phyloP scores from a whole-genome alignment of 2,113 vertebrate genomes.

The Fregetta grallaria region DNA sequence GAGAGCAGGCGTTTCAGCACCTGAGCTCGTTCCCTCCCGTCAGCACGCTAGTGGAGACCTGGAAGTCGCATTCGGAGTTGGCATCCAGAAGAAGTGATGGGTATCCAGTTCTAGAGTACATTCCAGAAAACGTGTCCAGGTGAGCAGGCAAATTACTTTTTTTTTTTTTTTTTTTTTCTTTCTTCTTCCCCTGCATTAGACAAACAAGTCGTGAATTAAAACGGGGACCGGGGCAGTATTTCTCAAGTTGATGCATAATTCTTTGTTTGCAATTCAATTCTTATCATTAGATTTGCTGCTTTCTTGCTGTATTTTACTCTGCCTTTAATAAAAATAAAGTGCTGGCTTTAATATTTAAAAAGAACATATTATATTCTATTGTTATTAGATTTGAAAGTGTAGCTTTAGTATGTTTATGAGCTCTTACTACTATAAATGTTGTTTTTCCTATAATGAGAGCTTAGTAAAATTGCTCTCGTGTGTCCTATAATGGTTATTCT shows the following conservation, averaged over 20 bases:
- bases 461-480: slow-evolving; percentile 40
- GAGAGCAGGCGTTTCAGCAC: slow-evolving; percentile 93
- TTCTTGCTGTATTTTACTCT: background rate
- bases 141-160: slow-evolving; percentile 33
- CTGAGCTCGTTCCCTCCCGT: slow-evolving; percentile 95
- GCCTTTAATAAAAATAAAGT: slow-evolving; percentile 3
- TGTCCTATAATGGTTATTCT: slow-evolving; percentile 36
- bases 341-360: slow-evolving; percentile 45
- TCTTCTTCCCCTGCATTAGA: background rate
- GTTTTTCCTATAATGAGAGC: slow-evolving; percentile 42
- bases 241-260: background rate
- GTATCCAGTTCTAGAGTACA: slow-evolving; percentile 91
- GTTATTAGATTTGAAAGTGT: background rate
- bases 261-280: background rate
- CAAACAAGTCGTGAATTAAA: background rate
- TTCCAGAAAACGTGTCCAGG: slow-evolving; percentile 89
- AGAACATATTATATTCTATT: slow-evolving; percentile 15
- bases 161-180: too few species aligned
- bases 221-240: background rate
- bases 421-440: slow-evolving; percentile 43
- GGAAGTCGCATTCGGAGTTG: slow-evolving; percentile 93
- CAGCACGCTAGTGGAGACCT: slow-evolving; percentile 91
- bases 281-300: background rate
- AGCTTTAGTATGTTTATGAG: slow-evolving; percentile 20
- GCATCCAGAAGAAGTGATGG: slow-evolving; percentile 87